Conservation (phyloP, 2,888 invertebrate genomes). For the Eudemis profundana region DNA sequence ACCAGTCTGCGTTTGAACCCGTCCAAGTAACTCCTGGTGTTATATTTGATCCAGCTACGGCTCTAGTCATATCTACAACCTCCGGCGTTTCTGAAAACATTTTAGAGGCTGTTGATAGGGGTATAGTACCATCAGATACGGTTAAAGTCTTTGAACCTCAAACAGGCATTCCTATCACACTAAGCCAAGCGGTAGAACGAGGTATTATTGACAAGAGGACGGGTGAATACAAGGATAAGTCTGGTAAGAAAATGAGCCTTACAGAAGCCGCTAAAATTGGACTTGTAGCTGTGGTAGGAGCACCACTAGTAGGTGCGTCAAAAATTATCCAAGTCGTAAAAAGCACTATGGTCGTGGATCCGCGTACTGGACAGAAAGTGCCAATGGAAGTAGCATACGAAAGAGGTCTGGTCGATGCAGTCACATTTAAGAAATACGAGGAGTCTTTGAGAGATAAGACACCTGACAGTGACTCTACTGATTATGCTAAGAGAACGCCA, state of each 20-base stretch:
- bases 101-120: slow-evolving; percentile 90
- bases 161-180: slow-evolving; percentile 87
- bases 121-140: slow-evolving; percentile 88
- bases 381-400: slow-evolving; percentile 93
- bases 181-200: slow-evolving; percentile 90
- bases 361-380: slow-evolving; percentile 91
- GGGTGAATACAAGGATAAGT: slow-evolving; percentile 88
- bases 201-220: slow-evolving; percentile 90
- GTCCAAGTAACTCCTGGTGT: slow-evolving; percentile 89
- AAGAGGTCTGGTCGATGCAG: slow-evolving; percentile 88
- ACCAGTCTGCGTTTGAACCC: slow-evolving; percentile 86
- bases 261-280: slow-evolving; percentile 92
- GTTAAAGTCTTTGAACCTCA: slow-evolving; percentile 90
- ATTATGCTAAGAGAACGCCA: slow-evolving; percentile 44
- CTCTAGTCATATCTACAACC: slow-evolving; percentile 89
- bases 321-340: slow-evolving; percentile 88
- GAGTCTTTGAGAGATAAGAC: slow-evolving; percentile 73
- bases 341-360: slow-evolving; percentile 89
- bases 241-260: slow-evolving; percentile 88
- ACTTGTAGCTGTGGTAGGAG: slow-evolving; percentile 90
- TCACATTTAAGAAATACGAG: slow-evolving; percentile 82
- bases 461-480: slow-evolving; percentile 56
- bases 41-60: slow-evolving; percentile 92
- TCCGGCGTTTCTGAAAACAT: slow-evolving; percentile 89
- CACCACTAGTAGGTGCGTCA: slow-evolving; percentile 90